Conservation (phyloP, 2,888 invertebrate genomes). For the Sthenelais limicola region DNA sequence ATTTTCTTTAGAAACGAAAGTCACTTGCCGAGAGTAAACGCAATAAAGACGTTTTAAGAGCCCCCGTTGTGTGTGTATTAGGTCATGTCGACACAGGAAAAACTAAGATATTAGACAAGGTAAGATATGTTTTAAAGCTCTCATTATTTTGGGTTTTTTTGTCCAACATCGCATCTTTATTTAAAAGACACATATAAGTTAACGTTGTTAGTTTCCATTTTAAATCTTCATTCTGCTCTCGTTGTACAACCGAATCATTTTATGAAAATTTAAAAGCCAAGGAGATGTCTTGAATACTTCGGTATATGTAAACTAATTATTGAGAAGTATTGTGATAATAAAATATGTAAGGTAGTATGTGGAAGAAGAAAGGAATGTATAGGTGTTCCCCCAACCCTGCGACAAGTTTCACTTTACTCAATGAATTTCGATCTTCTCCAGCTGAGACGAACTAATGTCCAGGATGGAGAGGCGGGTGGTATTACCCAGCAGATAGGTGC, state of each 20-base stretch:
- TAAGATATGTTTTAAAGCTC: too few species aligned
- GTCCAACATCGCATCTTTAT: too few species aligned
- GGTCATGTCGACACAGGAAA: conserved; percentile 99
- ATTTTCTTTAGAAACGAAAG: conserved; percentile 74
- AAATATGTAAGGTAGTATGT: too few species aligned
- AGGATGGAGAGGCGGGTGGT: conserved; percentile 91
- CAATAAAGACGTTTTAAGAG: conserved; percentile 82
- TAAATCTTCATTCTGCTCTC: too few species aligned
- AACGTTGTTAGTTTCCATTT: too few species aligned
- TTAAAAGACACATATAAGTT: too few species aligned
- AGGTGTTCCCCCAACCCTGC: too few species aligned
- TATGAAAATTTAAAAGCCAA: not conserved
- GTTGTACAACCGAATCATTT: too few species aligned
- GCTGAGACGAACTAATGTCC: conserved; percentile 75
- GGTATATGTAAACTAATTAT: not conserved
- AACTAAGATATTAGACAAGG: conserved; percentile 98
- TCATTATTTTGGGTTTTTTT: too few species aligned
- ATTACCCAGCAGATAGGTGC: conserved; percentile 99
- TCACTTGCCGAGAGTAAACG: conserved; percentile 81
- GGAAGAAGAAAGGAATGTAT: too few species aligned
- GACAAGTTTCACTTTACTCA: too few species aligned
- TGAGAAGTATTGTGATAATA: too few species aligned
- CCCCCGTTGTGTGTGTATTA: conserved; percentile 97
- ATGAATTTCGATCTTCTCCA: conserved; percentile 53
- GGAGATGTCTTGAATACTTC: not conserved